Base-by-base conservation (phyloP, 35 echinoderm and acorn worm genomes). In the Eucidaris tribuloides region DNA sequence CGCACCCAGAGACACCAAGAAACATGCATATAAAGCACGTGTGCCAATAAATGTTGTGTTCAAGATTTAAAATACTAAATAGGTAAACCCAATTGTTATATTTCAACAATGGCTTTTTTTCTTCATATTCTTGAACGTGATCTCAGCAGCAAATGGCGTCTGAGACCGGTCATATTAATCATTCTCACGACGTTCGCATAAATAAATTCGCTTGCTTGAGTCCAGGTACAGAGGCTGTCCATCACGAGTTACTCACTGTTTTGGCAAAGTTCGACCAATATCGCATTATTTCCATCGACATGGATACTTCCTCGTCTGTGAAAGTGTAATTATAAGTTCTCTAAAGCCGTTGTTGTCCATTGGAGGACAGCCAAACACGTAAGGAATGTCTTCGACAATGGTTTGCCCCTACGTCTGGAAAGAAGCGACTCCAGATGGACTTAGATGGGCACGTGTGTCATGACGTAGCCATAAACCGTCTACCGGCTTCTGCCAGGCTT, bases 251-350 rank as follows among this genome's bases (percentile, higher is more conserved):
- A 32, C 20, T 42, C 68, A 33, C 68, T 74, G 68, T 43, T 74
- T 74, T 74, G 11, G 68, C 68, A 20, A 74, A 74, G 36, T 74
- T 74, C 2, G 68, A 74, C 68, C 68, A 74, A 40, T 74, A 74
- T 44, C 41, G 14, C 68, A 74, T 74, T 33, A 74, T 74, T 36
- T 74, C 35, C 13, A 13, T 38, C 6, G 68, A 74, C 41, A 74
- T 35, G 0, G 11, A 33, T 1, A 36, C 68, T 44, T 74, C 68
- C 68, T 74, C 37, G 11, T 33, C 9, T 19, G 22, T 40, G 37
- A n/a, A 9, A 40, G 44, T 42, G 68, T 24, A 44, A 11, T 40
- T 40, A 19, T n/a, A 41, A n/a, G n/a, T 40, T 24, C 37, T 27
- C 41, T 40, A 1, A 24, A 35, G 11, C 35, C 35, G 9, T 40